Percentiles rank a stretch among this genome's conserved stretches.
phyloP scores from a whole-genome alignment of 1,140 invertebrate species.

The Meloidogyne exigua region DNA sequence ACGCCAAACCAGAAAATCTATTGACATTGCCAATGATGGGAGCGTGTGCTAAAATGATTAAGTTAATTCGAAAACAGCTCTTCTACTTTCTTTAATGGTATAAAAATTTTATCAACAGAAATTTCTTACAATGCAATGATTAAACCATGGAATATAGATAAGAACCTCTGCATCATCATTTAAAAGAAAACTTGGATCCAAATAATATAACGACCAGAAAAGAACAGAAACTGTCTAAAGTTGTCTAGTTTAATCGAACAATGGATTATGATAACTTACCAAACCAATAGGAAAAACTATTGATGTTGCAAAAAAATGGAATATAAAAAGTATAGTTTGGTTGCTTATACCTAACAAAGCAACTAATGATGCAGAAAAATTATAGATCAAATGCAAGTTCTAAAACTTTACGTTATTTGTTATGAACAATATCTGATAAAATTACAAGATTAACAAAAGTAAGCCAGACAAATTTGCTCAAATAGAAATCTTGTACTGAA shows the following conservation, averaged over 20 bases:
- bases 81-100: not conserved
- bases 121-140: conserved; percentile 42
- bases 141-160: conserved; percentile 40
- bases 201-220: conserved; percentile 46
- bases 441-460: conserved; percentile 47
- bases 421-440: not conserved
- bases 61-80: too few relatives aligned
- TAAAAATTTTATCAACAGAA: not conserved
- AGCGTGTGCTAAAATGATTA: conserved; percentile 44
- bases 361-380: conserved; percentile 25
- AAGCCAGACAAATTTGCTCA: conserved; percentile 52
- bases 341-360: not conserved
- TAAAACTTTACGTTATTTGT: not conserved
- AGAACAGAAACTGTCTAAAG: conserved; percentile 45
- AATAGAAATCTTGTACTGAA: conserved; percentile 36
- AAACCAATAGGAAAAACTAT: conserved; percentile 43
- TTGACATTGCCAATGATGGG: conserved; percentile 35
- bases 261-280: conserved; percentile 29
- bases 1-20: conserved; percentile 37
- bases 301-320: conserved; percentile 38
- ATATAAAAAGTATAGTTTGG: conserved; percentile 1
- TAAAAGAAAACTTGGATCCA: conserved; percentile 42
- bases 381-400: conserved; percentile 18
- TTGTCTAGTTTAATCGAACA: not conserved
- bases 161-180: conserved; percentile 40